Evolutionary conservation across 1,140 invertebrate species (phyloP), one percentile per base, ranked within the genome.

Genomic region (Oreohelix idahoensis): DNA sequence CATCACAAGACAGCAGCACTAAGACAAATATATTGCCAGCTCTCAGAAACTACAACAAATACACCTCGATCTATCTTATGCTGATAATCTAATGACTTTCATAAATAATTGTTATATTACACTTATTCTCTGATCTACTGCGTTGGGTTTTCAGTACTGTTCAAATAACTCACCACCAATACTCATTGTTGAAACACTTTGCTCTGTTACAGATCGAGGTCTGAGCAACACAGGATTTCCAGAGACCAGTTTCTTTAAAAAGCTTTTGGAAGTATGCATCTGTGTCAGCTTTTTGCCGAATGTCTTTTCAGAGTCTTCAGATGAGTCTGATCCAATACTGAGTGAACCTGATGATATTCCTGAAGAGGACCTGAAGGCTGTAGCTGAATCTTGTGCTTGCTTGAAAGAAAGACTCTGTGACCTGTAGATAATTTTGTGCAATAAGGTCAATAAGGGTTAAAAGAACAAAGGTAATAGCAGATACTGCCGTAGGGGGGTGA

Each of bases 241-340:
- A 53, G 66, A 49, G 13, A 73, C 70, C 38, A 81, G 49, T 36
- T 35, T 81, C 42, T 69, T 71, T 23, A 81, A 36, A 1, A 81
- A 42, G 39, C 29, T 53, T 36, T 45, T 81, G 23, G 69, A 29
- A 39, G 39, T 73, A n/a, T n/a, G n/a, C n/a, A n/a, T n/a, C 29
- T 45, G 79, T 13, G 79, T 73, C 4, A 39, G 49, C 4, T 45
- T 51, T 42, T 53, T 73, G 15, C 70, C 66, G 4, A 5, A 20
- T 15, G 42, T 45, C 32, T 45, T 79, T 49, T 45, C 32, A 26
- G 63, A 79, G 35, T 81, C 79, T 45, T 20, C n/a, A 2, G 29
- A 73, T 66, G 29, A 49, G 5, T 81, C 79, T 51, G 79, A 81
- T n/a, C 29, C 39, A 32, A 74, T 26, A 35, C 79, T 81, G 26